A percentile compares a stretch with the other conserved stretches of the same genome.
Conservation (phyloP, 1,140 invertebrate species). For the Pogonus chalceus region DNA sequence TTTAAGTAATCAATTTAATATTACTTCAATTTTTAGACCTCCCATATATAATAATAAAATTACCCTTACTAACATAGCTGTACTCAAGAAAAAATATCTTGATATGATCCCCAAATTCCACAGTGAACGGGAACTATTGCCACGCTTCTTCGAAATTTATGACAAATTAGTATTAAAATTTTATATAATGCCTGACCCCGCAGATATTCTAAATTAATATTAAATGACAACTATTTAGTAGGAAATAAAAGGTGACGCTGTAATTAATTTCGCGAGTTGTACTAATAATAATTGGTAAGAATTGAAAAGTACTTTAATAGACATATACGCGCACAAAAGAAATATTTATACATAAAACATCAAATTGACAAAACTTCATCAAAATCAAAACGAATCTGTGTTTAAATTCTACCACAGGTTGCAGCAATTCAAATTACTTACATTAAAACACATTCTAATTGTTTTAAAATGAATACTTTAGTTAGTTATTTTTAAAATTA, state of each 20-base stretch:
- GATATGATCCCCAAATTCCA: not conserved
- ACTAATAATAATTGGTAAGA: not conserved
- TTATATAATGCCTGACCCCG: not conserved
- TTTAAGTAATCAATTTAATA: too few species aligned
- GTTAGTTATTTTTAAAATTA: not conserved
- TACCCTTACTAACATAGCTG: too few species aligned
- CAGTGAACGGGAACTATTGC: not conserved
- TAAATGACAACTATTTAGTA: not conserved
- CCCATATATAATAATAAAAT: too few species aligned
- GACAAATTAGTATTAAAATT: not conserved
- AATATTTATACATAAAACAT: not conserved
- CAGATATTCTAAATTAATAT: not conserved
- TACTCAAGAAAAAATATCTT: too few species aligned
- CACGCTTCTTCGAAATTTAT: not conserved
- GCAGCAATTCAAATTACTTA: not conserved
- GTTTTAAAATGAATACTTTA: not conserved
- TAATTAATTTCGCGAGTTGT: not conserved
- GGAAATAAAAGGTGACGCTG: not conserved
- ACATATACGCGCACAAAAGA: not conserved
- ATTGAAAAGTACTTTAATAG: not conserved
- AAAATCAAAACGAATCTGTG: not conserved
- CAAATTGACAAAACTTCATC: not conserved
- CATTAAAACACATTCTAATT: not conserved
- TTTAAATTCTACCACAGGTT: not conserved
- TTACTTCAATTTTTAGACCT: too few species aligned